These are phyloP conservation scores for Trachelus stipa DNA, from an alignment of 2,888 invertebrate genomes.

Conservation along the genomic window DNA sequence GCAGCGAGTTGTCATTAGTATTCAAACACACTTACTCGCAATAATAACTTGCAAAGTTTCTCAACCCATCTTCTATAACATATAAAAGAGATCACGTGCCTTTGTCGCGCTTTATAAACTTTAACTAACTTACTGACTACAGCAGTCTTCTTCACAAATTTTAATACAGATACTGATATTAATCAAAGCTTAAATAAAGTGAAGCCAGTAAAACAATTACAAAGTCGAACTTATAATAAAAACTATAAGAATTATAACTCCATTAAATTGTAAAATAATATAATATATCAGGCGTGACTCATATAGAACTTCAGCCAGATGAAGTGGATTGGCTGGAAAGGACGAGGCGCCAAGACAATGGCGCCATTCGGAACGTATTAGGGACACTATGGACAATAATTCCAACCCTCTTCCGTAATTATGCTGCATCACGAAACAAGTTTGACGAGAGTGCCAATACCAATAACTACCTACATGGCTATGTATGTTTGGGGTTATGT, in stretches of 20 bases:
- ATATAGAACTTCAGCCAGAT: neutral
- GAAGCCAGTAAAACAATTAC: neutral
- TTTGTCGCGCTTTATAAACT: neutral
- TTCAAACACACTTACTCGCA: neutral
- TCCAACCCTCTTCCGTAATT: neutral
- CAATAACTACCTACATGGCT: neutral
- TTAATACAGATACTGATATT: neutral
- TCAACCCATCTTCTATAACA: neutral
- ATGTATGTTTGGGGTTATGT: neutral
- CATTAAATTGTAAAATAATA: neutral
- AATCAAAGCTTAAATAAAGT: neutral
- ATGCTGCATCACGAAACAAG: neutral
- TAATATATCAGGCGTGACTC: neutral
- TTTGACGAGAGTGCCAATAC: neutral
- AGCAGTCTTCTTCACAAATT: neutral
- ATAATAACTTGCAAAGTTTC: neutral
- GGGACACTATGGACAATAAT: neutral
- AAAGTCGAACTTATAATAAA: neutral
- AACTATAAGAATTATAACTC: neutral
- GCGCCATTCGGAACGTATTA: neutral
- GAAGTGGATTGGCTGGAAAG: neutral
- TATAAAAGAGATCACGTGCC: neutral
- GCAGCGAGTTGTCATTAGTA: neutral
- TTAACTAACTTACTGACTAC: neutral
- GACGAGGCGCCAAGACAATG: neutral